Conservation (phyloP, 2,888 invertebrate genomes). For the Allolobophora icterica region DNA sequence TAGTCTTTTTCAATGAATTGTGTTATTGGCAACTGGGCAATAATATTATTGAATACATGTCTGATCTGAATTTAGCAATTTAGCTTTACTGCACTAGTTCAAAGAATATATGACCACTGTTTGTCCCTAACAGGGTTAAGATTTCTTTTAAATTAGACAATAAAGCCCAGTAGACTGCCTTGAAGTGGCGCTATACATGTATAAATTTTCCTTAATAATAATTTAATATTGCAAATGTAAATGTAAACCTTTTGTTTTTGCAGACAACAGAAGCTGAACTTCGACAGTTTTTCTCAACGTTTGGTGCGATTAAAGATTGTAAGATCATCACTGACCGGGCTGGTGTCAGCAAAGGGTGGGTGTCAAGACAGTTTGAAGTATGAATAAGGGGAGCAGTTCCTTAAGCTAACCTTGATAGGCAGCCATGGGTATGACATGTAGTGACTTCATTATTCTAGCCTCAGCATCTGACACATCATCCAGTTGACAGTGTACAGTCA, state of each 20-base stretch:
- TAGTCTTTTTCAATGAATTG: no score
- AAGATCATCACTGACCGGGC: slow-evolving; percentile 93
- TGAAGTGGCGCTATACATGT: no score
- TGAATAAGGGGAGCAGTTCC: slow-evolving; percentile 29
- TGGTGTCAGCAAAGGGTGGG: slow-evolving; percentile 85
- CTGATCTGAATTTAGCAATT: no score
- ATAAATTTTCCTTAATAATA: no score
- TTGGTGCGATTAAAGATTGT: slow-evolving; percentile 79
- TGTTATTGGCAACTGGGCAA: no score
- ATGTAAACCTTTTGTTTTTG: background rate
- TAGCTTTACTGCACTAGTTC: no score
- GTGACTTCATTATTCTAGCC: background rate
- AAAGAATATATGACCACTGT: no score
- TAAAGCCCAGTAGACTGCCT: no score
- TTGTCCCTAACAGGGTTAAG: no score
- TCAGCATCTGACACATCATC: background rate
- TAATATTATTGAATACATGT: no score
- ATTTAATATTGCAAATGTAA: no score
- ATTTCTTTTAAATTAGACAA: no score
- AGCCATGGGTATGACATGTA: background rate
- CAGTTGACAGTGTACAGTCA: background rate
- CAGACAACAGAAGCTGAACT: slow-evolving; percentile 87
- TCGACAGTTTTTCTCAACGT: slow-evolving; percentile 84
- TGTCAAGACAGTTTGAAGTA: slow-evolving; percentile 25
- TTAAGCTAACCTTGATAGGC: background rate